Base-by-base conservation (phyloP, 2,888 invertebrate genomes). In the Lithophane semibrunnea region DNA sequence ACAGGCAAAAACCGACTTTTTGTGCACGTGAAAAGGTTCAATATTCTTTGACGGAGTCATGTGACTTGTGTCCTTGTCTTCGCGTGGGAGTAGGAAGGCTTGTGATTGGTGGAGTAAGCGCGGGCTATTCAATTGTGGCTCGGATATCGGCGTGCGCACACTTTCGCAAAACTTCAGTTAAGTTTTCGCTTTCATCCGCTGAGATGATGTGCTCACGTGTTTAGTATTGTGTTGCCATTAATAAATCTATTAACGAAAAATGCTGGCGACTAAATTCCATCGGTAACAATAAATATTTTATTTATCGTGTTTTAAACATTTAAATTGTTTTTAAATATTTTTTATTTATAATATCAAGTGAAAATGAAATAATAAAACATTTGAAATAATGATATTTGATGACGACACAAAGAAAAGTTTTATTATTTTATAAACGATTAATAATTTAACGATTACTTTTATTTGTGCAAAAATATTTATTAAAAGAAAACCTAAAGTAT, bases 121-220 rank as follows among this genome's bases (percentile, higher is more conserved):
- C 95, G 96, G 92, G 94, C 93, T 88, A 94, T 96, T 96, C 96
- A 95, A 96, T 95, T 93, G 94, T 90, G 85, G 88, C 86, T 88
- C 90, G 87, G 92, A 90, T 87, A 90, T 90, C 93, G 91, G 90
- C 93, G 93, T 93, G 92, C 83, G 93, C 94, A 94, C 96, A 96
- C 95, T 95, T 94, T 96, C 96, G 92, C 94, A 92, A 92, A 92
- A 91, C 92, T 92, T 90, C 89, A 90, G 90, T 91, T 91, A 91
- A 92, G 92, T 92, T 95, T 95, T 95, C 95, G 93, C 95, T 96
- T 95, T 96, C 95, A 91, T 94, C 92, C 88, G 90, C 83, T 86
- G 92, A 92, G 93, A 94, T 94, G 94, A 93, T 92, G 93, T 91
- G 92, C 92, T 90, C 87, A 85, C 87, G 91, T 90, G 88, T 87